These are phyloP conservation scores for Caenorhabditis sp. DNA, from an alignment of 2,888 invertebrate genomes.

Conservation along the genomic window DNA sequence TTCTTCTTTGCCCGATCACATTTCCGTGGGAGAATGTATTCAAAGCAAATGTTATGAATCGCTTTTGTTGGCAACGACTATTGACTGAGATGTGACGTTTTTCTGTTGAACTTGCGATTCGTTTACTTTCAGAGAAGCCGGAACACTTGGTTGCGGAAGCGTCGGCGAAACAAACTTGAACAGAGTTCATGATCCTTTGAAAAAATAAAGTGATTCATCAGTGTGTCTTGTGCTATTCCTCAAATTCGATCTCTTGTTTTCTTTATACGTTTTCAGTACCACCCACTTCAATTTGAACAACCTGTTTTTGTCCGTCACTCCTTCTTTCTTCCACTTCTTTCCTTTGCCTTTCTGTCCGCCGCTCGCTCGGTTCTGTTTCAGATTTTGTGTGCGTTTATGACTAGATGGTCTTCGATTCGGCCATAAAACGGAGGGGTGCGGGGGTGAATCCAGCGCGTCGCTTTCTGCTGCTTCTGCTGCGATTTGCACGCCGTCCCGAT, in stretches of 20 bases:
- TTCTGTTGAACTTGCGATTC: background rate
- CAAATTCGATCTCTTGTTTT: conserved; percentile 38
- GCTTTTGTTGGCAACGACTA: no score
- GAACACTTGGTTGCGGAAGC: conserved; percentile 4
- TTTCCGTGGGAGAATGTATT: background rate
- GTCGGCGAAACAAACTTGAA: background rate
- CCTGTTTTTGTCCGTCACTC: conserved; percentile 11
- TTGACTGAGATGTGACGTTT: no score
- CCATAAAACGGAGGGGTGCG: conserved; percentile 28
- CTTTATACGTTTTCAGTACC: no score
- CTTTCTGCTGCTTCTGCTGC: conserved; percentile 7
- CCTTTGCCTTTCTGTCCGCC: conserved; percentile 16
- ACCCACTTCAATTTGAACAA: conserved; percentile 23
- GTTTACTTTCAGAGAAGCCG: conserved; percentile 45
- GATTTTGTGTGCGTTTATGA: conserved; percentile 35
- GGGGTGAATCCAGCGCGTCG: conserved; percentile 19
- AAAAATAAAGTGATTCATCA: conserved; percentile 32
- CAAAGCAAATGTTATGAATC: no score
- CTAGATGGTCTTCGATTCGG: conserved; percentile 41
- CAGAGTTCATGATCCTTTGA: conserved; percentile 6
- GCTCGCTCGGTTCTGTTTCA: conserved; percentile 36
- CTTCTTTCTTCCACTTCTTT: background rate
- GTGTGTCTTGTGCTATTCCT: conserved; percentile 22
- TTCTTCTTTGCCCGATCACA: background rate
- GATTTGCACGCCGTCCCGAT: conserved; percentile 36